Conservation (phyloP, 2,113 vertebrate species). For the Cisticola juncidis region DNA sequence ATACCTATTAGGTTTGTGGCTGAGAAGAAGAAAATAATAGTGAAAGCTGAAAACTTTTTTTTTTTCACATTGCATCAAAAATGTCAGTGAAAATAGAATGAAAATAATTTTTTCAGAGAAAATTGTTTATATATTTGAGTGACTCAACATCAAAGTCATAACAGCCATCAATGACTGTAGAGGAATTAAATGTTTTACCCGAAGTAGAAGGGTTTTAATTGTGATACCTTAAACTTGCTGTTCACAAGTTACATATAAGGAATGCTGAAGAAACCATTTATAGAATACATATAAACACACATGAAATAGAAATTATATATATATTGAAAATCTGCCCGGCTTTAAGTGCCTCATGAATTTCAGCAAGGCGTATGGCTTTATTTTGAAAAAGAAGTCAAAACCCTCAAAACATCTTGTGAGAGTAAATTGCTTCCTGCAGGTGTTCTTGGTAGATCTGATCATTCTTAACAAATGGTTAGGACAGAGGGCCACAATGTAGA, state of each 20-base stretch:
- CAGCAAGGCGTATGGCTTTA: background rate
- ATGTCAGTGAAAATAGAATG: background rate
- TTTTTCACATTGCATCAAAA: background rate
- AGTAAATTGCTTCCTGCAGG: background rate
- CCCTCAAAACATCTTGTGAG: fast-evolving
- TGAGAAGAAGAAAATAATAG: background rate
- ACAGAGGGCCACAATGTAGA: background rate
- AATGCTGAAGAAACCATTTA: background rate
- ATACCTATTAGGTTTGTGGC: background rate
- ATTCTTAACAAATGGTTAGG: background rate
- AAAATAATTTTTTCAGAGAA: background rate
- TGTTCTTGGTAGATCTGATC: background rate
- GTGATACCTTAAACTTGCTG: background rate
- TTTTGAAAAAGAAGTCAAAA: background rate
- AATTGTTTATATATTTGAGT: background rate
- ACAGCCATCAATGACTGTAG: background rate
- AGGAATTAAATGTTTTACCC: background rate
- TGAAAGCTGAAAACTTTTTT: fast-evolving
- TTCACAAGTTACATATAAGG: background rate
- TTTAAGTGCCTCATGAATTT: background rate
- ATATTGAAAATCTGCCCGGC: background rate
- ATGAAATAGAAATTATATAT: background rate
- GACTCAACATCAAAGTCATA: background rate
- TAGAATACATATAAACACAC: fast-evolving
- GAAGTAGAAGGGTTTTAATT: background rate